phyloP scores from a whole-genome alignment of 2,797 vertebrate genomes.

The Pteropus rufus region DNA sequence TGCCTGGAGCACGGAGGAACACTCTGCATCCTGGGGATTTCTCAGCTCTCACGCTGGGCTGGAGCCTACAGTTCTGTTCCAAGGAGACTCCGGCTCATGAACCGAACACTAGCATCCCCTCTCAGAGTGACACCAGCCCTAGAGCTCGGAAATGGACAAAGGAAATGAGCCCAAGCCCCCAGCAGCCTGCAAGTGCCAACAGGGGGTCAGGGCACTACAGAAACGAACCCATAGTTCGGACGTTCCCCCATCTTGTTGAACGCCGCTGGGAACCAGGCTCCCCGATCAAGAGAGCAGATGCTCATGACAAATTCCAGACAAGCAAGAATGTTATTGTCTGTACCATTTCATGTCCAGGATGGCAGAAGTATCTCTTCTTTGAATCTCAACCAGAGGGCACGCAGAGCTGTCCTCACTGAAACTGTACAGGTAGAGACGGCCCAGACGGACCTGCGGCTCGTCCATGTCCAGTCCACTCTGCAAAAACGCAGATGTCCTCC shows the following conservation, averaged over 20 bases:
- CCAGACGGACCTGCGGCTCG: conserved; percentile 82
- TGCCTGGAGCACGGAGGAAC: fast-evolving
- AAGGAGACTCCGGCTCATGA: not conserved
- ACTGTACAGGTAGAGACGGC: conserved; percentile 92
- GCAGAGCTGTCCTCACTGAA: conserved; percentile 80
- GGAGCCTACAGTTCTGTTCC: not conserved
- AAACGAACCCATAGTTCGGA: not conserved
- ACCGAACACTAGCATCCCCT: not conserved
- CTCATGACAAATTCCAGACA: fast-evolving
- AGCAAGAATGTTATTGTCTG: not conserved
- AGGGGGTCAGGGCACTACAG: not conserved
- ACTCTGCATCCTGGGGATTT: not conserved
- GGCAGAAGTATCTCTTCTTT: conserved; percentile 88
- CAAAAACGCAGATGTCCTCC: not conserved
- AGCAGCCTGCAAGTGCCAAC: not conserved
- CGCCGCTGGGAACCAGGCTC: not conserved
- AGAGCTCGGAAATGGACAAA: not conserved
- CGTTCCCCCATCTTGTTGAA: not conserved
- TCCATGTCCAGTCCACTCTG: conserved; percentile 58
- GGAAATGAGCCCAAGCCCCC: not conserved
- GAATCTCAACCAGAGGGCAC: conserved; percentile 87
- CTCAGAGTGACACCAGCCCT: not conserved
- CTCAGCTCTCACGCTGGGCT: not conserved
- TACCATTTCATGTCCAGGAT: conserved; percentile 97
- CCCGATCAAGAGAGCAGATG: not conserved